These are phyloP conservation scores for Prionailurus bengalensis DNA, from an alignment of 2,113 vertebrate species.

Conservation along the genomic window DNA sequence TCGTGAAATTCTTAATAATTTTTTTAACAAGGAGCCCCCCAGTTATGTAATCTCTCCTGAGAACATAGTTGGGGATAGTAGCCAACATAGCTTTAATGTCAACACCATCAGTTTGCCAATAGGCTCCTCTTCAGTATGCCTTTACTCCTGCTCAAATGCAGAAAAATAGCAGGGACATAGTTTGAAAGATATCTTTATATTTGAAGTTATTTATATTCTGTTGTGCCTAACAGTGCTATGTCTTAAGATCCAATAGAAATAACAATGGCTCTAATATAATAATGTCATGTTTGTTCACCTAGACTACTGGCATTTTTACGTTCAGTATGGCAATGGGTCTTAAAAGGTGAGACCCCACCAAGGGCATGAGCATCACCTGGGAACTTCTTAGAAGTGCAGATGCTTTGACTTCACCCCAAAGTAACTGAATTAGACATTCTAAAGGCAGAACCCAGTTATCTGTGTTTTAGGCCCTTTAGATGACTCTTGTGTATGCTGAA, in stretches of 20 bases:
- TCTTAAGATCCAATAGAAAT: neutral
- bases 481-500: neutral
- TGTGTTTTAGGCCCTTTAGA: neutral
- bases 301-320: neutral
- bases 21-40: neutral
- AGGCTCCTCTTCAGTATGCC: neutral
- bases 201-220: neutral
- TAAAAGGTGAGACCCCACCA: neutral
- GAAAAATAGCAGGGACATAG: neutral
- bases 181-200: neutral
- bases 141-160: neutral
- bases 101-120: neutral
- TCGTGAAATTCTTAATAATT: neutral
- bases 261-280: neutral
- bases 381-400: slow-evolving; percentile 34
- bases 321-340: neutral
- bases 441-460: neutral
- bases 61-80: neutral
- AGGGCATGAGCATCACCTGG: neutral
- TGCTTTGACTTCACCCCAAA: neutral
- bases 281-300: neutral
- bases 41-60: neutral
- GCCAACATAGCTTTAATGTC: neutral
- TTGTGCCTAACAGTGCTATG: neutral
- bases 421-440: neutral